Base-by-base conservation (phyloP, 2,797 vertebrate species). In the Sebastes hopkinsi region DNA sequence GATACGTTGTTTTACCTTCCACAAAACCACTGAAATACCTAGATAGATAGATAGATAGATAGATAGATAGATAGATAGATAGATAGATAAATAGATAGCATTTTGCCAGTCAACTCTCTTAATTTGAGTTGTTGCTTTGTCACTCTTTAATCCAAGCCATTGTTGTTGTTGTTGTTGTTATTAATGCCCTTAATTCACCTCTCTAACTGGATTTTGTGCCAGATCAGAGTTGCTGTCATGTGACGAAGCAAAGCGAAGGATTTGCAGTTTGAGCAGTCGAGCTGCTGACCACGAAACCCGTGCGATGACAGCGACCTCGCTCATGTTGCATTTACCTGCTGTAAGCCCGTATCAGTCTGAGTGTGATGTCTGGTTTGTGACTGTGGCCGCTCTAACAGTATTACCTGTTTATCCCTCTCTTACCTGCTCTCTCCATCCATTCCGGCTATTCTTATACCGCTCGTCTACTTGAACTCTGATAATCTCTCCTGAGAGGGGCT, bases 381-480 rank as follows among this genome's bases (percentile, higher is more conserved):
- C 77, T 64, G 77, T 3, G 77, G 70, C 85, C 3, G 67, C 81
- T 86, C 84, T 84, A 72, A 88, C 69, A 5, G 85, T 82, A 91
- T 92, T 87, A 88, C n/a, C 67, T 1, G 13, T 36, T 83, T 3
- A 81, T 71, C 82, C 71, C 30, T 22, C 25, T 62, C 52, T 65
- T 70, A 38, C 62, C 66, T 56, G 66, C 54, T 59, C 74, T 20
- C 68, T 59, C 30, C 52, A 18, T 75, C 69, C 77, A 59, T 32
- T 42, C 79, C 6, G 70, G 80, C 85, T 89, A 86, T 90, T 90
- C 77, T 91, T 83, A 84, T 20, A 65, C 81, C 14, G 4, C 77
- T 71, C 0, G 29, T 74, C 77, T 25, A n/a, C 77, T 27, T 85
- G 34, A 79, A 81, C 67, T 60, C 11, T 18, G 14, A 16, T 78